These are phyloP conservation scores for Bombus difficillimus DNA, from an alignment of 1,140 invertebrate genomes.

Conservation along the genomic window DNA sequence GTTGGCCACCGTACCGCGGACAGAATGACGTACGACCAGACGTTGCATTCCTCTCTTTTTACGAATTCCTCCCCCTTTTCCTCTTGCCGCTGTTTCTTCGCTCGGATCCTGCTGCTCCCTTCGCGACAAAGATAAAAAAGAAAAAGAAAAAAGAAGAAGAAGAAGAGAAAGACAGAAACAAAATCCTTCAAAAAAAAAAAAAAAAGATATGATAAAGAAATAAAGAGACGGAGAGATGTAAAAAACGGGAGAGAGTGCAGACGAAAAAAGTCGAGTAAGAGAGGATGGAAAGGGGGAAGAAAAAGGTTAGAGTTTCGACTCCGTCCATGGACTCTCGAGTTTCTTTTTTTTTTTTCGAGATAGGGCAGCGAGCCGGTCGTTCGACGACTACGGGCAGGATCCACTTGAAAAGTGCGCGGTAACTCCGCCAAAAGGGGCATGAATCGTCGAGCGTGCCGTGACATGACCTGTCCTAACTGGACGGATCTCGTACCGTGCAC, in stretches of 20 bases:
- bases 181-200: neutral
- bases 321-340: neutral
- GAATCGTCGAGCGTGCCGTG: constrained; percentile 52
- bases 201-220: neutral
- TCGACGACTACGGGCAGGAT: constrained; percentile 3
- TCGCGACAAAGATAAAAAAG: neutral
- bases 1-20: constrained; percentile 47
- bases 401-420: constrained; percentile 6
- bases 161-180: neutral
- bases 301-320: neutral
- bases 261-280: neutral
- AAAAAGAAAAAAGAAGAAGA: neutral
- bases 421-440: constrained; percentile 54
- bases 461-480: constrained; percentile 63
- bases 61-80: constrained; percentile 52
- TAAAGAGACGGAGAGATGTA: neutral
- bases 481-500: constrained; percentile 47
- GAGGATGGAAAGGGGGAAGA: neutral
- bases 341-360: neutral
- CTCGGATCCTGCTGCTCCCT: neutral
- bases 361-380: neutral
- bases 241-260: no score
- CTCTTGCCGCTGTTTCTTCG: no score
- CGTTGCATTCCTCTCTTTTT: constrained; percentile 70
- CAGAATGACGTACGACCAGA: constrained; percentile 72